Evolutionary conservation across 2,888 invertebrate genomes (phyloP), one percentile per base, ranked within the genome.

Genomic region (Actias luna): DNA sequence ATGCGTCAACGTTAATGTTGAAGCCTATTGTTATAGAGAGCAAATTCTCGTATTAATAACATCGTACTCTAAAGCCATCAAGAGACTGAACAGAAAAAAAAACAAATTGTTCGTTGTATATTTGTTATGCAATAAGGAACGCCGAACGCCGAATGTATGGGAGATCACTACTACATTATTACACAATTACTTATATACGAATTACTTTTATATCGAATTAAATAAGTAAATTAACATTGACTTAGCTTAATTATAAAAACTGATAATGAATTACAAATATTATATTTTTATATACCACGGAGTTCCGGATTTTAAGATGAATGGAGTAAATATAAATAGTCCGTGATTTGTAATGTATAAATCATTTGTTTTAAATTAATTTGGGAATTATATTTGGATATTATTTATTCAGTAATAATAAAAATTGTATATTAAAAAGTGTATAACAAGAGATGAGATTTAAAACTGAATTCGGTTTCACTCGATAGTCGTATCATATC

Each of bases 131-230:
- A 80, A 67, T 65, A 68, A 75, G 74, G 84, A 84, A 85, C 88
- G 82, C 82, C 88, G 83, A 76, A 72, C 87, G 87, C 88, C 92
- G 87, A 83, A 84, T 87, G 85, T 89, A 82, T 89, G 87, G 92
- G 92, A 92, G 92, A 92, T 92, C 92, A 88, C 92, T 90, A 90
- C 89, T 87, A 85, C 84, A 85, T 84, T 87, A 88, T 86, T 90
- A 89, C 86, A 91, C 88, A 86, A 64, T 60, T 64, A 64, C 61
- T 85, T 85, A 89, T 83, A 84, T 83, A 90, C 85, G 83, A 91
- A 88, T 89, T 92, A 92, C 87, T 85, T 85, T 89, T 87, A 88
- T 75, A 81, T 86, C 80, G 85, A 90, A 90, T 89, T 89, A 91
- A 88, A 91, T 89, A 90, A 89, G 87, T 91, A 90, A 92, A 25